Evolutionary conservation across 2,888 invertebrate genomes (phyloP), one percentile per base, ranked within the genome.

Genomic region (Euplexia lucipara): DNA sequence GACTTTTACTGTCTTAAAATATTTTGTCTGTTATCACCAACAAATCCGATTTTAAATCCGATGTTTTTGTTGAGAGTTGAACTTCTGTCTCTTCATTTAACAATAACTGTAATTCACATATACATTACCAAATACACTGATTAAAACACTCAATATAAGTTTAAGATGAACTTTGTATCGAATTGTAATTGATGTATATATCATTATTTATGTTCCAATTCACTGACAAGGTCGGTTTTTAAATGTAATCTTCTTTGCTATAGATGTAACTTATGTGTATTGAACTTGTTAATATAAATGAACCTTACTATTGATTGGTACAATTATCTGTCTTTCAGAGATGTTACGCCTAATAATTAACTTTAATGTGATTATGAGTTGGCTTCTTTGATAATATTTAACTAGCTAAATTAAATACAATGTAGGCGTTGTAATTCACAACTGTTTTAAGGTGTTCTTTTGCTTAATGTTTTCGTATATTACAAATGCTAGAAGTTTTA

Each of bases 81-180:
- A 26, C 48, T 70, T 68, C 60, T 75, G 56, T 0, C 9, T 10
- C 5, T 9, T 20, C 6, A 16, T 10, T 9, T n/a, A 42, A 0
- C 10, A 35, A 56, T 26, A 18, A 37, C 18, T 12, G 1, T 41
- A 18, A 16, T 44, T 10, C 34, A 45, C 22, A 65, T 41, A 32
- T 59, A 70, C 37, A 81, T 69, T 73, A 74, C 35, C 58, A 68
- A 70, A 81, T 66, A 68, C 20, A 63, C 41, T 37, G 47, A 66
- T 73, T 66, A 66, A 53, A 66, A 79, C 48, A 61, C 60, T 48
- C 52, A 48, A 57, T 67, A 63, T 56, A 52, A 63, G 49, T 66
- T 66, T 63, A 47, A 57, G 61, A 68, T 81, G 70, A 81, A 75
- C 82, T 79, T 81, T 81, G 53, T 54, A 75, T 68, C 42, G 68